phyloP scores from a whole-genome alignment of 2,797 vertebrate genomes.

The Nyctalus aviator region DNA sequence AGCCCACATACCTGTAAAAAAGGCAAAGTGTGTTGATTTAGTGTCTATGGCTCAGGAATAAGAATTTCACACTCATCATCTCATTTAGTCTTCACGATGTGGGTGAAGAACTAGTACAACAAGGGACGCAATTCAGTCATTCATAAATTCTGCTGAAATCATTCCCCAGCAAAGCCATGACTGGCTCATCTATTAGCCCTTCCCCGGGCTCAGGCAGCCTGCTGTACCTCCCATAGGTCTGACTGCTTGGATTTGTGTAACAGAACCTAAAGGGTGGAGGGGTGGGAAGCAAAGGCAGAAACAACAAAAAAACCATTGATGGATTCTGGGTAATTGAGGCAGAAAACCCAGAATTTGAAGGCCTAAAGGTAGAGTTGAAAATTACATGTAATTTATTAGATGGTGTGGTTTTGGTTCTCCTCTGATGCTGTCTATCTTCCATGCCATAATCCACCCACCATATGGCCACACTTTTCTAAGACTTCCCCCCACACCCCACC shows the following conservation, averaged over 20 bases:
- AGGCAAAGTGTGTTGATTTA: not conserved
- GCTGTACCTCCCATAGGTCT: not conserved
- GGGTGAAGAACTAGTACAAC: not conserved
- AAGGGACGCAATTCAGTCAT: not conserved
- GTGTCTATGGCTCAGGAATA: not conserved
- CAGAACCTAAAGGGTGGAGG: not conserved
- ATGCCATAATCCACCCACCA: not conserved
- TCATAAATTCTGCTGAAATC: not conserved
- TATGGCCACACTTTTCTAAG: not conserved
- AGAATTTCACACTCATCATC: slow-evolving; percentile 3
- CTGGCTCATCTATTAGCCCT: not conserved
- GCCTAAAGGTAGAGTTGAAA: slow-evolving; percentile 1
- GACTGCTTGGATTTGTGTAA: not conserved
- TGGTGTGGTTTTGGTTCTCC: not conserved
- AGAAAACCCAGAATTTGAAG: not conserved
- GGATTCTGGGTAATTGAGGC: not conserved
- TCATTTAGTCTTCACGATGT: not conserved
- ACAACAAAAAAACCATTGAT: not conserved
- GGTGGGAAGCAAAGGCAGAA: not conserved
- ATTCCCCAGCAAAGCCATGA: not conserved
- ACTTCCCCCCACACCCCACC: fast-evolving
- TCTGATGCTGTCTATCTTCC: not conserved
- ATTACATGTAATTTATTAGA: not conserved
- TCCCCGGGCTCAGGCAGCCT: not conserved
- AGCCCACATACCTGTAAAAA: not conserved